Evolutionary conservation across 1,140 invertebrate species (phyloP).

Genomic region (Drosophila busckii): DNA sequence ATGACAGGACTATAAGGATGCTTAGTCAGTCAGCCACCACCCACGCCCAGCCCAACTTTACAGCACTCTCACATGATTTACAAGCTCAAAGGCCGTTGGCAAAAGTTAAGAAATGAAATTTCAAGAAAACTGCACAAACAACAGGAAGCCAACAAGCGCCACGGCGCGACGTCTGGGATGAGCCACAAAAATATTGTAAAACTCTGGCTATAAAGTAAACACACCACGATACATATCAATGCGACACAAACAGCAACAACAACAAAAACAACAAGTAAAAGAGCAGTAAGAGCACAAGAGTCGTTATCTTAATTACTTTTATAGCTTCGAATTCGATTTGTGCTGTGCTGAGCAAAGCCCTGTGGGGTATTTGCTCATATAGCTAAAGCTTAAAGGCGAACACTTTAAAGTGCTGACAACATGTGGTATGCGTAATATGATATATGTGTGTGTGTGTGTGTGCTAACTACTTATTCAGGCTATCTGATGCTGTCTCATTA

Average conservation of each 20-base stretch:
- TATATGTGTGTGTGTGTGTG: too few relatives aligned
- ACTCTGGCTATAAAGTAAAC: slow-evolving; percentile 68
- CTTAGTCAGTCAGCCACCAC: background rate
- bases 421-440: slow-evolving; percentile 1
- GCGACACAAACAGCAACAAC: background rate
- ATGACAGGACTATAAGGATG: slow-evolving; percentile 25
- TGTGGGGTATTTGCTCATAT: too few relatives aligned
- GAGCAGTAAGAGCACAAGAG: slow-evolving; percentile 51
- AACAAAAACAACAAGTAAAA: background rate
- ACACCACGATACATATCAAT: slow-evolving; percentile 66
- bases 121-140: slow-evolving; percentile 74
- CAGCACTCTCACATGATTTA: slow-evolving; percentile 55
- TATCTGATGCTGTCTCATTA: slow-evolving; percentile 59
- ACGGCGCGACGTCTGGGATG: slow-evolving; percentile 8
- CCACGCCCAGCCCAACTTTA: background rate
- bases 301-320: slow-evolving; percentile 77
- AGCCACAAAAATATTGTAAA: slow-evolving; percentile 68
- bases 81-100: slow-evolving; percentile 57
- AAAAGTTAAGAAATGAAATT: slow-evolving; percentile 76
- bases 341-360: slow-evolving; percentile 2
- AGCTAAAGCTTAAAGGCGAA: slow-evolving; percentile 10
- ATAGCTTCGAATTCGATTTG: slow-evolving; percentile 74
- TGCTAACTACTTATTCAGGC: too few relatives aligned
- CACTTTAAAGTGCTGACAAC: slow-evolving; percentile 20
- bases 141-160: slow-evolving; percentile 56